phyloP scores from a whole-genome alignment of 2,113 vertebrate genomes.

The Rhinogobius similis region DNA sequence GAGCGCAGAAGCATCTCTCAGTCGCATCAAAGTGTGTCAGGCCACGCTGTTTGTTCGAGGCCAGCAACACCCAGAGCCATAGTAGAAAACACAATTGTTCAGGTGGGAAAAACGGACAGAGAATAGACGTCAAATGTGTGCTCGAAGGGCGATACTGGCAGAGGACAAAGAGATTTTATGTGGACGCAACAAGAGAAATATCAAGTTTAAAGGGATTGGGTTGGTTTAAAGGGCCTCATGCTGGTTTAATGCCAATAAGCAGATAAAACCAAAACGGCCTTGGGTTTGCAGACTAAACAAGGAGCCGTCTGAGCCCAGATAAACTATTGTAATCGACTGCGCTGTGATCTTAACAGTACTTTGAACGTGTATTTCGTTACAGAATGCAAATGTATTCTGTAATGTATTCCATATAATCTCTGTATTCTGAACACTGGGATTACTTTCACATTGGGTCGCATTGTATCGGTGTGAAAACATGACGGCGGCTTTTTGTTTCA shows the following conservation, averaged over 20 bases:
- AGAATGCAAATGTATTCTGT: no score
- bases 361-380: no score
- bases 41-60: conserved; percentile 12
- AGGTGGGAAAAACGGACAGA: conserved; percentile 18
- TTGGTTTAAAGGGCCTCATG: background rate
- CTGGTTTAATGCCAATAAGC: background rate
- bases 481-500: no score
- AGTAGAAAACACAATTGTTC: conserved; percentile 27
- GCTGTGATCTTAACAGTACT: no score
- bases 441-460: no score
- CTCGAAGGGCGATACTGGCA: background rate
- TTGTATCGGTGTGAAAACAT: no score
- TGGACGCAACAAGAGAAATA: background rate
- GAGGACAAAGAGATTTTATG: background rate
- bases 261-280: background rate
- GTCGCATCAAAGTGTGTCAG: conserved; percentile 25
- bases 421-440: no score
- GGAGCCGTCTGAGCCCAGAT: background rate
- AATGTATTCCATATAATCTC: no score
- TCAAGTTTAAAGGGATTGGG: conserved; percentile 1
- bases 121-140: conserved; percentile 12
- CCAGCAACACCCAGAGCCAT: conserved; percentile 34
- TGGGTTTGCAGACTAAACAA: conserved; percentile 9
- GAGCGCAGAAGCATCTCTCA: background rate
- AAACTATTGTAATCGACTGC: no score